Conservation (phyloP, 2,888 invertebrate species). For the Epinotia brunnichana region DNA sequence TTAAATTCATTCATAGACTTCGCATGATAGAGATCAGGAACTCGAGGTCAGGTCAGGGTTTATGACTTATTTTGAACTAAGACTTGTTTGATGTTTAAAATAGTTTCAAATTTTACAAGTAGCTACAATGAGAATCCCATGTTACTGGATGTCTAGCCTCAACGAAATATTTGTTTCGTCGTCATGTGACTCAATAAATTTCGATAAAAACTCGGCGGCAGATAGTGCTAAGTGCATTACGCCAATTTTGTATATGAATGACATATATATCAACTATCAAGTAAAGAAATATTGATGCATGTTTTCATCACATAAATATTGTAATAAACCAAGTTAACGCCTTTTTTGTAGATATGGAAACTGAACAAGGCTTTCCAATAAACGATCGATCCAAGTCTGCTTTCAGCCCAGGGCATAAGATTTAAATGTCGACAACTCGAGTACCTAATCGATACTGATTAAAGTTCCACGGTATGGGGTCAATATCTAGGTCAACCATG, state of each 20-base stretch:
- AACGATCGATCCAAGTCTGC: background rate
- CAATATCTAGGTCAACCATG: constrained; percentile 44
- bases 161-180: background rate
- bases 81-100: background rate
- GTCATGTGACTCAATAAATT: background rate
- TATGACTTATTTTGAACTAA: constrained; percentile 2
- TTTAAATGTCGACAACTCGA: constrained; percentile 18
- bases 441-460: constrained; percentile 41
- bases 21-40: constrained; percentile 5
- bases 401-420: background rate
- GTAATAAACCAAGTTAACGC: background rate
- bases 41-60: constrained; percentile 16
- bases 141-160: background rate
- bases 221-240: background rate
- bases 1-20: background rate
- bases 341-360: too few species aligned
- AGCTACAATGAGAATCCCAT: background rate
- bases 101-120: too few species aligned
- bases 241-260: background rate
- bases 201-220: background rate
- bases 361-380: background rate
- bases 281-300: background rate
- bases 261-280: background rate
- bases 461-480: constrained; percentile 39
- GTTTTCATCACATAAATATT: background rate